Evolutionary conservation across 2,797 vertebrate species (phyloP), one percentile per base, ranked within the genome.

Genomic region (Discoglossus pictus): DNA sequence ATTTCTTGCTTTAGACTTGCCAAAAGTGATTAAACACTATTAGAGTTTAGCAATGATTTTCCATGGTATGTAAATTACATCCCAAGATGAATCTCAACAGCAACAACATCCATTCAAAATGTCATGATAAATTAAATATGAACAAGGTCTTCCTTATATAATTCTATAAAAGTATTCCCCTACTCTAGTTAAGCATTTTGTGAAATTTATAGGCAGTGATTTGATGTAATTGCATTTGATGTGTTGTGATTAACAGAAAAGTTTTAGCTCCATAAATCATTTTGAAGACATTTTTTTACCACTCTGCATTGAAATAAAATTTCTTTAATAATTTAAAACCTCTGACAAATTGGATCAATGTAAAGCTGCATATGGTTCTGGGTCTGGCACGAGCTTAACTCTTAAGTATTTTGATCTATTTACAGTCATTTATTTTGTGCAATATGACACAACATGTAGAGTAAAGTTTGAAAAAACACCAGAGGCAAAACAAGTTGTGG

Each of bases 91-190:
- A 34, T 27, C 24, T 59, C 55, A 43, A 46, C 31, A 21, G 34
- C 35, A 50, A 7, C 34, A 43, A 43, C 55, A 43, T 50, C 13
- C 15, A 24, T 51, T 47, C 21, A 39, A 62, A 61, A 61, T 39
- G 60, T 24, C 60, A 51, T 7, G 16, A 62, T 62, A 62, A 50
- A 62, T 62, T 50, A 62, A 59, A 62, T 25, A 51, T 51, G 60
- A 24, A 51, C 9, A 38, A 62, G 35, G 60, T 21, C 34, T 50
- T 51, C 34, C 59, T 39, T 47, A 50, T 40, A 25, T 12, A 4
- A 62, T 20, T 18, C 27, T 39, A 12, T 51, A 51, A 11, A 16
- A 62, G n/a, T 46, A 16, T 51, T 50, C 13, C 23, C 20, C 10
- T 27, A 25, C 39, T 39, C 55, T 43, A 43, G 38, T 43, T 43